These are phyloP conservation scores for Mamestra brassicae DNA, from an alignment of 2,888 invertebrate genomes.

Conservation along the genomic window DNA sequence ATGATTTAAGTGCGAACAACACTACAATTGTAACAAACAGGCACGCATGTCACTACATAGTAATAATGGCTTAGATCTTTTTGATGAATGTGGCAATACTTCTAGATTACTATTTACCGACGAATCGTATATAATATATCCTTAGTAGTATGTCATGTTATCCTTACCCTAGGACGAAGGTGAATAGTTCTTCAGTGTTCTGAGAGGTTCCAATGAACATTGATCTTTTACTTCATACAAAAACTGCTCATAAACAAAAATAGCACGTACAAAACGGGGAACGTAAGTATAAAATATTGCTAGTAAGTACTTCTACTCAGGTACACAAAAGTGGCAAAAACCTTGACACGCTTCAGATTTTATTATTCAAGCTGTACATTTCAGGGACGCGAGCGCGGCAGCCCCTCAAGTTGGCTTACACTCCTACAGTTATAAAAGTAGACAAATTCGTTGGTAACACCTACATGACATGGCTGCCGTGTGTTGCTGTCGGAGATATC, in stretches of 20 bases:
- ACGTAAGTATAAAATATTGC: conserved; percentile 8
- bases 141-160: background rate
- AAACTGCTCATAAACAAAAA: conserved; percentile 13
- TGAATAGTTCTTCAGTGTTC: background rate
- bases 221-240: background rate
- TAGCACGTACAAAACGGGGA: conserved; percentile 5
- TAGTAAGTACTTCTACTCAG: conserved; percentile 7
- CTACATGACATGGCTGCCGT: conserved; percentile 68
- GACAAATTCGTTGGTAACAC: conserved; percentile 63
- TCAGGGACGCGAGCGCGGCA: conserved; percentile 41
- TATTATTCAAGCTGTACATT: conserved; percentile 43
- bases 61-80: conserved; percentile 33
- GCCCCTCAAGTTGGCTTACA: conserved; percentile 42
- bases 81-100: conserved; percentile 30
- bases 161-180: background rate
- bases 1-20: conserved; percentile 87
- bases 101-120: background rate
- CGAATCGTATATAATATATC: background rate
- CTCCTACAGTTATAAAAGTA: conserved; percentile 50
- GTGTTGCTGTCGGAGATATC: conserved; percentile 83
- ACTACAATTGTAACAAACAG: conserved; percentile 78
- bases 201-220: background rate
- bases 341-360: conserved; percentile 48
- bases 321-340: conserved; percentile 28
- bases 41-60: conserved; percentile 55